Evolutionary conservation across 1,140 invertebrate genomes (phyloP), one percentile per base, ranked within the genome.

Genomic region (Pemphigus obesinymphae): DNA sequence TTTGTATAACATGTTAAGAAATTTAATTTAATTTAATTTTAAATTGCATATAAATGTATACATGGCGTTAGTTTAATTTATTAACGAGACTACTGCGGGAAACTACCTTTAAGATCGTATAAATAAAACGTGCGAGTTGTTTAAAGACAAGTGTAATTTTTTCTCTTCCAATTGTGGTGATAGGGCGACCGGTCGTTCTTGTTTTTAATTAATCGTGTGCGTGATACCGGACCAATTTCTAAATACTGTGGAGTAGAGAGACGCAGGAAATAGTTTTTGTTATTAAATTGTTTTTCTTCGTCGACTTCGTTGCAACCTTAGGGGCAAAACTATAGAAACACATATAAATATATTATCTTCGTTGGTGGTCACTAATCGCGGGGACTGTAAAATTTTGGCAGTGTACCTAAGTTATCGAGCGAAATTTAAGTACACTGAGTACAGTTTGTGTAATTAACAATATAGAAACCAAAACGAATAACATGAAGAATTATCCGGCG

Each of bases 181-280:
- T 34, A 31, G 61, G 61, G 31, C 61, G 63, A 66, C 63, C 34
- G 34, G 63, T 66, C 34, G 63, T 66, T 66, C 63, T 66, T n/a
- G 63, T 66, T 66, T 66, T 66, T 66, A 66, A 66, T 66, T 66
- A 40, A 66, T 66, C 31, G 63, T n/a, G 63, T 66, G 61, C 61
- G 31, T 11, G 5, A 40, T 40, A 66, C 20, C 63, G 37, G 34
- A 37, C 34, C 10, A 3, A 66, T 66, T 66, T 66, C 17, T 40
- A 37, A 66, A 66, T n/a, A n/a, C 34, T n/a, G 63, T 66, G 37
- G 31, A 63, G 34, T 34, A 15, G 31, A 31, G 17, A 34, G 17
- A 29, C 23, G 53, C 23, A 23, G 15, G 20, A 50, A 58, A 58
- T n/a, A 13, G 53, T 26, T 58, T n/a, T 11, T 3, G 53, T 58